These are phyloP conservation scores for Carettochelys insculpta DNA, from an alignment of 2,113 vertebrate species.

Conservation along the genomic window DNA sequence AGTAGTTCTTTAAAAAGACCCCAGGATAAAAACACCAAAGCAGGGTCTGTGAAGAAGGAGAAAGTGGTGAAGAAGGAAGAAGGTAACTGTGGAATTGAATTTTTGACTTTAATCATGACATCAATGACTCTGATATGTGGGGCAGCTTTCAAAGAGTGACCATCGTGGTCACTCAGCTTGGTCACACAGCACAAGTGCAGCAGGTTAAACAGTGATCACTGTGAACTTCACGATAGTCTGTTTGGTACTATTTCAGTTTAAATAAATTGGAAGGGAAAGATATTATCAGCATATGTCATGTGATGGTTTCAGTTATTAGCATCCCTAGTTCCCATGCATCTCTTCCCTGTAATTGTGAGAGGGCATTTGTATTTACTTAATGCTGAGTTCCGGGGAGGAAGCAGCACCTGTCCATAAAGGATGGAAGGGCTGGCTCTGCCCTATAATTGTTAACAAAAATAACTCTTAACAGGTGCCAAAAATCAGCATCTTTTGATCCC, in stretches of 20 bases:
- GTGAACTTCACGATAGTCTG: not conserved
- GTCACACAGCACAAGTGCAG: not conserved
- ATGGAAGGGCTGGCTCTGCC: not conserved
- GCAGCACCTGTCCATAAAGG: not conserved
- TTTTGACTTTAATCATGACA: slow-evolving; percentile 19
- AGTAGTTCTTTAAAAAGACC: slow-evolving; percentile 88
- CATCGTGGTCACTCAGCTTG: too few relatives aligned
- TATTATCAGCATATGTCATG: not conserved
- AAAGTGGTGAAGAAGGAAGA: slow-evolving; percentile 82
- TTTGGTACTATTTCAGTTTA: not conserved
- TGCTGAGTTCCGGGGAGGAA: not conserved
- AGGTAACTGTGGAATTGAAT: slow-evolving; percentile 74
- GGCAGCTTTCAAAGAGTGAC: too few relatives aligned
- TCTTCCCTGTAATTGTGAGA: not conserved
- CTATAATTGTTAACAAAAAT: not conserved
- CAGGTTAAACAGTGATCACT: not conserved
- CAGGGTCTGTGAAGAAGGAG: slow-evolving; percentile 91
- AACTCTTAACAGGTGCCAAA: too few relatives aligned
- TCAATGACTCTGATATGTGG: not conserved
- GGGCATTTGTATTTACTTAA: not conserved
- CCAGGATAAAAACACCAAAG: slow-evolving; percentile 83
- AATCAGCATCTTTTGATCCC: too few relatives aligned
- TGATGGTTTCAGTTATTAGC: not conserved
- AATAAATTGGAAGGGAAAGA: not conserved
- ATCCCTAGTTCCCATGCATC: not conserved